Base-by-base conservation (phyloP, 2,113 vertebrate genomes). In the Camelus bactrianus region DNA sequence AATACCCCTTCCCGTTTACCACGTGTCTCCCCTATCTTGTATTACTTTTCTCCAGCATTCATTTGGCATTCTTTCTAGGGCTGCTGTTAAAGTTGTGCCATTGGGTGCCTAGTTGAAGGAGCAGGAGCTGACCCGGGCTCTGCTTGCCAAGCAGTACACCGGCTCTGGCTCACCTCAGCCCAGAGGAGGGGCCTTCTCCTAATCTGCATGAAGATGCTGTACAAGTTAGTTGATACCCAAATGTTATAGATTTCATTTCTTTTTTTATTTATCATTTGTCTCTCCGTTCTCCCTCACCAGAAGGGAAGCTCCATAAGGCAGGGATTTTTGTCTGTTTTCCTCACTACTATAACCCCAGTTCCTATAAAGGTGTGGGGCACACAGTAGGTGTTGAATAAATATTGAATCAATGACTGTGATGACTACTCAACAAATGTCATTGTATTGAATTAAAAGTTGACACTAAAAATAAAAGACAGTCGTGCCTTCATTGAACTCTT, bases 391-490 rank as follows among this genome's bases (percentile, higher is more conserved):
- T 48, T 85, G 87, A 38, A 56, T 30, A 79, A 73, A 84, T 22
- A 11, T 38, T 70, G 72, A 65, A 20, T 80, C 81, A 56, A 77
- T 32, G 60, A 84, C 24, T 46, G n/a, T 30, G 38, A 30, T 76
- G 76, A 82, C 32, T 30, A 19, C 56, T 94, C 20, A 42, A 95
- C 52, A 86, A 19, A 69, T 81, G 79, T 75, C 79, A 60, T 79
- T 89, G 70, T 81, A 67, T 72, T 75, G 5, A 69, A n/a, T 52
- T 81, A 77, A 94, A 93, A 11, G 28, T 60, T 69, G 72, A 83
- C 28, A 28, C 72, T 70, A 86, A 98, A 89, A 93, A 93, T 89
- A 89, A 95, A 91, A 91, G 81, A 67, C 3, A 77, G 46, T 17
- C 9, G 6, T 8, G 35, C 28, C 82, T 86, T 95, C 64, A 86